phyloP scores from a whole-genome alignment of 2,888 invertebrate species.

The Campoletis raptor region DNA sequence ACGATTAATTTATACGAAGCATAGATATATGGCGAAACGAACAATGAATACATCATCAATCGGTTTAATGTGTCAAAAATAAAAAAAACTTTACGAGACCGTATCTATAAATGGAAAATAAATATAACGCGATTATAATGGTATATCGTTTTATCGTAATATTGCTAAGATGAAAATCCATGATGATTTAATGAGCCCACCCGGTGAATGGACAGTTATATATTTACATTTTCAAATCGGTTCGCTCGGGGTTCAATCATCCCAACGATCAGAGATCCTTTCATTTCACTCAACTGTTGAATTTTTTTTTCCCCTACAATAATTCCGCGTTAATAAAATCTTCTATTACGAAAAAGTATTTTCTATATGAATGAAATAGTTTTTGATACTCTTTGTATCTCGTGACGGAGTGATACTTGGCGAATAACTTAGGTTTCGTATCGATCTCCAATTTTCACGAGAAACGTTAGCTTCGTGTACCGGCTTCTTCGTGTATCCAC shows the following conservation, averaged over 20 bases:
- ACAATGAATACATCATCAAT: constrained; percentile 41
- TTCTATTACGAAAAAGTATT: not conserved
- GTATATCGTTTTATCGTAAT: constrained; percentile 19
- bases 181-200: not conserved
- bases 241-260: not conserved
- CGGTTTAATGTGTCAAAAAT: constrained; percentile 32
- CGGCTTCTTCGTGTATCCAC: constrained; percentile 51
- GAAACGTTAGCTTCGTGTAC: not conserved
- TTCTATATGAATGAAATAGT: not conserved
- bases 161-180: constrained; percentile 32
- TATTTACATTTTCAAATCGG: not conserved
- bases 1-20: constrained; percentile 51
- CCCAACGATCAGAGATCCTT: not conserved
- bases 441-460: constrained; percentile 51
- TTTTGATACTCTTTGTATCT: constrained; percentile 2
- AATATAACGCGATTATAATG: constrained; percentile 28
- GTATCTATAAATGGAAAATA: constrained; percentile 26
- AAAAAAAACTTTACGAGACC: constrained; percentile 42
- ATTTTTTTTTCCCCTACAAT: not conserved
- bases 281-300: not conserved
- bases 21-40: constrained; percentile 35
- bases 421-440: constrained; percentile 25
- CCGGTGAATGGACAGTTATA: not conserved
- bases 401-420: constrained; percentile 5
- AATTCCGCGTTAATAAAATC: not conserved